Base-by-base conservation (phyloP, 2,888 invertebrate species). In the Subacronicta megacephala region DNA sequence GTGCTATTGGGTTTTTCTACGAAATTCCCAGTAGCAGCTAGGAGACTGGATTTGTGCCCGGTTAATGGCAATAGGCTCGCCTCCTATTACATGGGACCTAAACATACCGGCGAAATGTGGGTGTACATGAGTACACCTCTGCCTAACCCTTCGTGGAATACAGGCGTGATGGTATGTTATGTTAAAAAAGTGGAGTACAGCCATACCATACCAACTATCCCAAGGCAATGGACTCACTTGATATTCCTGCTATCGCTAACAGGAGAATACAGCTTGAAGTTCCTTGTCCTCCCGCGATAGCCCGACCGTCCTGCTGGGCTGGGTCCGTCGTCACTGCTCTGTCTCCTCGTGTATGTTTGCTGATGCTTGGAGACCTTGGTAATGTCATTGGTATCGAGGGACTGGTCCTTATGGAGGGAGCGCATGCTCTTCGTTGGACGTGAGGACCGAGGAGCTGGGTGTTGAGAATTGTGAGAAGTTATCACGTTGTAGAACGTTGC, bases 391-490 rank as follows among this genome's bases (percentile, higher is more conserved):
- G 46, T 12, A 12, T 62, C 54, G 7, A 45, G 15, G 4, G 38
- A 49, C 2, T 38, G 26, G 4, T 69, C 64, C 3, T 46, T 40
- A 3, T 41, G 45, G 0, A 62, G 45, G 0, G 70, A 65, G 0
- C 72, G 65, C 33, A 64, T 49, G 42, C 72, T 77, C 17, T 55
- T 67, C 1, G 75, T 42, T 9, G 69, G 52, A 0, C 45, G 44
- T 0, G 77, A 72, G 6, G 56, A 33, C 51, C 70, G 77, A 20
- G 63, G 43, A n/a, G 65, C 75, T 76, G 61, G n/a, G 20, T 4
- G 10, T 46, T 29, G n/a, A 15, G 33, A 38, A 20, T 6, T 16
- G 7, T 10, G 6, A 7, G 18, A 18, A 4, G 4, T 2, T 2
- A 18, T 18, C 7, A 6, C 7, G 23, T 7, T 7, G 23, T 0